Percentiles rank a stretch among this genome's conserved stretches.
These are phyloP conservation scores for Callipepla squamata DNA, from an alignment of 2,113 vertebrate species.

Conservation along the genomic window DNA sequence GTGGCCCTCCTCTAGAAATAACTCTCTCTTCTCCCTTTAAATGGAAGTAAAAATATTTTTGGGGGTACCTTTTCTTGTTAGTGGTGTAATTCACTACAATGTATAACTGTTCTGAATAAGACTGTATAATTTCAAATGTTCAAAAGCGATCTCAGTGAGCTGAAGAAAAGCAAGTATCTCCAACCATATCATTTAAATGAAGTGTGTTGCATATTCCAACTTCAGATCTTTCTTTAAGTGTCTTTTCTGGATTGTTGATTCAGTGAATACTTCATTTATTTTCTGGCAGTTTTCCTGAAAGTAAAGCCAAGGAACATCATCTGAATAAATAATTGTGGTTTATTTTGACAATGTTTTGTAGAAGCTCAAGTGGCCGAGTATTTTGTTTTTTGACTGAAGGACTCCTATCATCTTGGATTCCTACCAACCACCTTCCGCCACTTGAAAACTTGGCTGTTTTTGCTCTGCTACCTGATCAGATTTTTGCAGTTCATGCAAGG, in stretches of 20 bases:
- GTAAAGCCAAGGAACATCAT: constrained; percentile 53
- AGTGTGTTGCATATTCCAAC: neutral
- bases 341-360: constrained; percentile 50
- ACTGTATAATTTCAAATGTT: neutral
- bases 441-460: neutral
- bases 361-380: constrained; percentile 26
- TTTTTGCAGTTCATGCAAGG: neutral
- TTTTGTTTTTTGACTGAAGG: constrained; percentile 40
- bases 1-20: neutral
- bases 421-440: neutral
- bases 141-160: neutral
- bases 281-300: constrained; percentile 53
- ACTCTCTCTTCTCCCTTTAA: neutral
- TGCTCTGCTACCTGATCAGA: neutral
- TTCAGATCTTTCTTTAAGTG: constrained; percentile 25
- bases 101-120: constrained; percentile 16
- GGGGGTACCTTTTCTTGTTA: neutral
- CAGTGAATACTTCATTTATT: constrained; percentile 45
- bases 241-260: constrained; percentile 35
- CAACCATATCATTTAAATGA: constrained; percentile 19
- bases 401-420: neutral
- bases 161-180: constrained; percentile 17
- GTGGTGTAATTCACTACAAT: neutral
- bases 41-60: neutral
- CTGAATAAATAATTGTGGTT: constrained; percentile 67